phyloP scores from a whole-genome alignment of 2,113 vertebrate species.

The Crotalus horridus region DNA sequence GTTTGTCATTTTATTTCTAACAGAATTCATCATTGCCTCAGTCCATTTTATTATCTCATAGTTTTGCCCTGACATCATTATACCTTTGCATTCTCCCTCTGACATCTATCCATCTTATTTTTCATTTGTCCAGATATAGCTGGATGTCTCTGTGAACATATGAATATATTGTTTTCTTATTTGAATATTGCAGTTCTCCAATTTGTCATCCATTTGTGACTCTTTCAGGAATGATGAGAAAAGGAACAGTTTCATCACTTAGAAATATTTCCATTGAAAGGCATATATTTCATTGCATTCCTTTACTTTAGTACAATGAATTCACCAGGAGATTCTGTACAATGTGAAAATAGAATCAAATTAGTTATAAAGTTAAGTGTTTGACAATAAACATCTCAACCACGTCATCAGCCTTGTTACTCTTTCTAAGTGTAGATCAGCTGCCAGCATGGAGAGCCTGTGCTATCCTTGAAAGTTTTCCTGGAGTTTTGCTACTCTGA shows the following conservation, averaged over 20 bases:
- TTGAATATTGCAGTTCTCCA: neutral
- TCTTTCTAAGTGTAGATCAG: neutral
- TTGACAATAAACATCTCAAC: neutral
- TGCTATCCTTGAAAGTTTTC: neutral
- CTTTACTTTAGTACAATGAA: neutral
- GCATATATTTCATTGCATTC: neutral
- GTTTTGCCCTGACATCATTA: rapidly evolving
- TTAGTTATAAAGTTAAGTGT: neutral
- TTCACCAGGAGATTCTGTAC: neutral
- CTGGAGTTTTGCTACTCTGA: neutral
- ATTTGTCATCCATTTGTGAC: neutral
- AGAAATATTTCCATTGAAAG: neutral
- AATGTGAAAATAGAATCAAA: neutral
- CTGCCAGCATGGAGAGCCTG: neutral
- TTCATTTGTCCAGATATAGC: neutral
- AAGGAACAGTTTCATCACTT: neutral
- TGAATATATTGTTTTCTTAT: neutral
- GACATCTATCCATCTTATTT: neutral
- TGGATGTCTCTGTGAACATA: neutral
- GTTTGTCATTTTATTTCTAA: neutral
- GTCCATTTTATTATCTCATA: neutral
- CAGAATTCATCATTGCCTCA: neutral
- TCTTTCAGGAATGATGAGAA: neutral
- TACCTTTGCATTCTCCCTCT: rapidly evolving
- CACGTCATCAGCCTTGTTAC: neutral